Evolutionary conservation across 2,797 vertebrate genomes (phyloP).

Genomic region (Limnodromus scolopaceus): DNA sequence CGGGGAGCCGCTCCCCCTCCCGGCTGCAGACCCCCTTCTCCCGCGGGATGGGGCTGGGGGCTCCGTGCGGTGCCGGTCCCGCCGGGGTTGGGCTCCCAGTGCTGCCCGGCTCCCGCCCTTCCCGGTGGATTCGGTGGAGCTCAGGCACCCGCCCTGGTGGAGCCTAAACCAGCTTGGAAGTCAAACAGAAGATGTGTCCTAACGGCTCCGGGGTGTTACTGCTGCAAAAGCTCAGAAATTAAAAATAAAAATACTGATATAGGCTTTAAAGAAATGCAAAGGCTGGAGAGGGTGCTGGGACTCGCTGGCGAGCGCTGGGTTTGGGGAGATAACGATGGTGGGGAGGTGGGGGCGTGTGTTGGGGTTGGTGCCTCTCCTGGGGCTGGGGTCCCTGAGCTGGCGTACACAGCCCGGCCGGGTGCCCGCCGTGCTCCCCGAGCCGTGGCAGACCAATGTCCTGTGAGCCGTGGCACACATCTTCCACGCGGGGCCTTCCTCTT

Average conservation of each 20-base stretch:
- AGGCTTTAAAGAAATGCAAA: background rate
- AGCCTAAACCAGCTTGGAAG: background rate
- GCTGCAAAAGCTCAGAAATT: background rate
- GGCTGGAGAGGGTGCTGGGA: rapidly evolving
- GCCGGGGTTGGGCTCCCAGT: background rate
- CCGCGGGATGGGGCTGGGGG: background rate
- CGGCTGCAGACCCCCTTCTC: background rate
- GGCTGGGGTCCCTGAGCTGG: background rate
- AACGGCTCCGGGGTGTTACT: rapidly evolving
- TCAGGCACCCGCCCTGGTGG: background rate
- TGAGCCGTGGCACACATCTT: background rate
- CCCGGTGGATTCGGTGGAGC: background rate
- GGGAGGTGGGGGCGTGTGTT: too few species aligned
- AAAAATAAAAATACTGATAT: background rate
- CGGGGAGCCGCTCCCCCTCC: background rate
- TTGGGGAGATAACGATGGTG: rapidly evolving
- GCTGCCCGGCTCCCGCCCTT: background rate
- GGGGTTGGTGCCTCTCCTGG: background rate
- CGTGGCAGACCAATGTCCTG: rapidly evolving
- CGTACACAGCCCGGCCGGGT: rapidly evolving
- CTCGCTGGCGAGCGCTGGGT: background rate
- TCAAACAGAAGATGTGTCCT: rapidly evolving
- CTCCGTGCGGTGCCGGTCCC: background rate
- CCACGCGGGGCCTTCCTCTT: background rate
- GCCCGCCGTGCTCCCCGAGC: rapidly evolving